These are phyloP conservation scores for Rhingia rostrata DNA, from an alignment of 2,888 invertebrate species.

Conservation along the genomic window DNA sequence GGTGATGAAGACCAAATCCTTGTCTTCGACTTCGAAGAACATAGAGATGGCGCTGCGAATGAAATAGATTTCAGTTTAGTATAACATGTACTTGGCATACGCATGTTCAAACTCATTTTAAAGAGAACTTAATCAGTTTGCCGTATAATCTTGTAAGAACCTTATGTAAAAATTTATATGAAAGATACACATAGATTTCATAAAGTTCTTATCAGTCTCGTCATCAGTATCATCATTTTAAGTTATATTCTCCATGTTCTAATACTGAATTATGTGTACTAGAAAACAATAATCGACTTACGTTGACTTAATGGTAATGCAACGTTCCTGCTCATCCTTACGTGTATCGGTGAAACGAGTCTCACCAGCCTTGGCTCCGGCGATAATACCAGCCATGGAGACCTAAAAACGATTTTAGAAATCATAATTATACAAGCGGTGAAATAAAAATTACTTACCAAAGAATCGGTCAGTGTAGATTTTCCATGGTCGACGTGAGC, in stretches of 20 bases:
- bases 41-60: constrained; percentile 96
- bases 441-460: constrained; percentile 85
- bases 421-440: not conserved
- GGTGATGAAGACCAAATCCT: constrained; percentile 97
- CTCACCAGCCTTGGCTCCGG: constrained; percentile 99
- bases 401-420: constrained; percentile 75
- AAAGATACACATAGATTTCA: constrained; percentile 71
- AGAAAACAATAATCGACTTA: constrained; percentile 84
- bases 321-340: constrained; percentile 99
- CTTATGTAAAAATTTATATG: constrained; percentile 42
- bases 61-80: constrained; percentile 6
- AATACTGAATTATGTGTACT: not conserved
- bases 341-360: constrained; percentile 99
- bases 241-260: not conserved
- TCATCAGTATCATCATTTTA: constrained; percentile 76
- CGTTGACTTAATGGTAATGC: constrained; percentile 99
- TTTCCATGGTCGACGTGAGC: constrained; percentile 99
- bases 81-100: not conserved
- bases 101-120: not conserved
- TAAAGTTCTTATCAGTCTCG: constrained; percentile 75
- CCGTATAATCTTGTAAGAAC: constrained; percentile 55
- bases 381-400: constrained; percentile 99
- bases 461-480: constrained; percentile 99
- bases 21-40: constrained; percentile 98
- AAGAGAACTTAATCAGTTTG: constrained; percentile 61